A percentile compares a stretch with the other conserved stretches of the same genome.
Evolutionary conservation across 2,888 invertebrate species (phyloP).

Genomic region (Ophioninae sp.): DNA sequence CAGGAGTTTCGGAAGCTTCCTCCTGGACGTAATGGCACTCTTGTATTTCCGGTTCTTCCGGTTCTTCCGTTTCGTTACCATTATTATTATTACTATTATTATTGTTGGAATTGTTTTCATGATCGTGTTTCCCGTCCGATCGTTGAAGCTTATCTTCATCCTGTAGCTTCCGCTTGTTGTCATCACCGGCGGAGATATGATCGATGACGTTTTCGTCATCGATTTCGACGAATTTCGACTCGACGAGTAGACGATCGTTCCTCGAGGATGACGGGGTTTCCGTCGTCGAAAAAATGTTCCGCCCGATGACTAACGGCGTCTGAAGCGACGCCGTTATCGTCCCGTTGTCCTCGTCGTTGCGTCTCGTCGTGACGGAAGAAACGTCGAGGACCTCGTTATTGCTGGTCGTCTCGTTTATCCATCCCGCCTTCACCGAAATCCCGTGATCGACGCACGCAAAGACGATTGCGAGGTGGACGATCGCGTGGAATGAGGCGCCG

Average conservation of each 20-base stretch:
- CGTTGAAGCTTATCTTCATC: background rate
- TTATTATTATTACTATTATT: background rate
- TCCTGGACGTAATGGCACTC: background rate
- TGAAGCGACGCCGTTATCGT: background rate
- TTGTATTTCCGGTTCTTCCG: background rate
- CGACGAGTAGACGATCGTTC: background rate
- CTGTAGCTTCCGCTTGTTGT: background rate
- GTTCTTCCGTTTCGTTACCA: background rate
- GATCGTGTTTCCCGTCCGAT: conserved; percentile 3
- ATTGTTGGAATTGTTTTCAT: conserved; percentile 4
- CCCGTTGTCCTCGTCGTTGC: conserved; percentile 7
- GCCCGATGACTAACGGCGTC: conserved; percentile 15
- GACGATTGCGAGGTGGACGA: conserved; percentile 2
- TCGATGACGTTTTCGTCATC: background rate
- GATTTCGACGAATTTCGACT: background rate
- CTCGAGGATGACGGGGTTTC: background rate
- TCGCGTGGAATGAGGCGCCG: conserved; percentile 28
- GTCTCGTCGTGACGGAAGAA: background rate
- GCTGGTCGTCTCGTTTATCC: conserved; percentile 7
- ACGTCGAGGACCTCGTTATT: conserved; percentile 4
- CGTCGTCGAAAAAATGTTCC: background rate
- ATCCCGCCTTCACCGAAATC: conserved; percentile 27
- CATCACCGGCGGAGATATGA: background rate
- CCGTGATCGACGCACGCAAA: conserved; percentile 35
- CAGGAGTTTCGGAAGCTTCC: background rate